Evolutionary conservation across 2,797 vertebrate genomes (phyloP).

Genomic region (Cossypha niveicapilla): DNA sequence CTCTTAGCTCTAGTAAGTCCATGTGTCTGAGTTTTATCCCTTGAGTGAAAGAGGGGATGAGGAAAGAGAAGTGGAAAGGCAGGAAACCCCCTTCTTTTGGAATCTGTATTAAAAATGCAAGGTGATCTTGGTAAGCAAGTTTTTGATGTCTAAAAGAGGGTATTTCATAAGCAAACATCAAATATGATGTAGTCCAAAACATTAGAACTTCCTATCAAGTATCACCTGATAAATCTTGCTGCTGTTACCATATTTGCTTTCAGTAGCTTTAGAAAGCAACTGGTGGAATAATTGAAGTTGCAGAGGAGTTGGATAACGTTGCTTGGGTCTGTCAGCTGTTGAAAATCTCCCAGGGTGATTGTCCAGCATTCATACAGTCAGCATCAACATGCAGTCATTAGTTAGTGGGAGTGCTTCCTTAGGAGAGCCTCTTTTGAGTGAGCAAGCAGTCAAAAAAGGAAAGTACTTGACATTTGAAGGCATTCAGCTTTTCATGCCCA

Average conservation of each 20-base stretch:
- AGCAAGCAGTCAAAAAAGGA: neutral
- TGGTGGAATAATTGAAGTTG: neutral
- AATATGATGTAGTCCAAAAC: neutral
- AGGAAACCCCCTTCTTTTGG: neutral
- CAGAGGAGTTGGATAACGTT: neutral
- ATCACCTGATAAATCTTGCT: neutral
- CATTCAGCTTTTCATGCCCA: neutral
- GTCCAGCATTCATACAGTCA: neutral
- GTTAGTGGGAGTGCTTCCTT: neutral
- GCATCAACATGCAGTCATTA: neutral
- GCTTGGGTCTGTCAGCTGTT: neutral
- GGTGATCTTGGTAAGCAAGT: neutral
- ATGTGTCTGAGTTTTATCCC: neutral
- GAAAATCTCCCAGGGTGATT: neutral
- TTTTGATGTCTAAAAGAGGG: neutral
- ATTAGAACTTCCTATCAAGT: neutral
- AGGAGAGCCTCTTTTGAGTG: neutral
- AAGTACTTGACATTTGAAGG: neutral
- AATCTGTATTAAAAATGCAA: neutral
- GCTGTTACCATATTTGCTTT: neutral
- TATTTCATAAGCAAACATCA: neutral
- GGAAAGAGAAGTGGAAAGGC: neutral
- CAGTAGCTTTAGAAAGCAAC: neutral
- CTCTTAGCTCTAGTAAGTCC: neutral
- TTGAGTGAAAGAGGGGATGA: neutral